Conservation (phyloP, 1,140 invertebrate genomes). For the Leptinotarsa defecta region DNA sequence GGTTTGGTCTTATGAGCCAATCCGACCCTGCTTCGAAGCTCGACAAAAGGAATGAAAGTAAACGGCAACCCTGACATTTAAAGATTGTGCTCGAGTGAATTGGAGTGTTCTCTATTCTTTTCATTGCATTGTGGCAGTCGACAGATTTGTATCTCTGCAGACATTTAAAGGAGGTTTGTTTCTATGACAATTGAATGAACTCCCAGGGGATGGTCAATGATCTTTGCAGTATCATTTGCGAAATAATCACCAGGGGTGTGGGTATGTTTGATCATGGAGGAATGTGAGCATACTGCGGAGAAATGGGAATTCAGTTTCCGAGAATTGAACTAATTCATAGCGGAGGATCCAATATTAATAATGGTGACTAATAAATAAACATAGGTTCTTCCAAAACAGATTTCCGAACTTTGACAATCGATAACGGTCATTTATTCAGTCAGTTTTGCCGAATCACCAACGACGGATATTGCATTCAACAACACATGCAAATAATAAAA, state of each 20-base stretch:
- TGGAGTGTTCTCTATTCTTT: slow-evolving; percentile 5
- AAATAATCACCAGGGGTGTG: not conserved
- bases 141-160: slow-evolving; percentile 8
- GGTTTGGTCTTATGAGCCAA: not conserved
- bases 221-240: not conserved
- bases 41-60: slow-evolving; percentile 12
- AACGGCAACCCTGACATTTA: slow-evolving; percentile 19
- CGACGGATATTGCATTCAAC: no score
- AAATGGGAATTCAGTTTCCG: no score
- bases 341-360: no score
- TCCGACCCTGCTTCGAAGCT: not conserved
- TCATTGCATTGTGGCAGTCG: not conserved
- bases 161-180: not conserved
- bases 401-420: no score
- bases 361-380: no score
- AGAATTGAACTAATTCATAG: no score
- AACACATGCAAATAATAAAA: no score
- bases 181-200: slow-evolving; percentile 6
- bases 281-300: no score
- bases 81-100: not conserved
- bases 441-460: no score
- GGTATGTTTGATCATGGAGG: no score
- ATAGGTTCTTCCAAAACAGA: no score
- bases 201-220: slow-evolving; percentile 1
- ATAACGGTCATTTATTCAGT: no score